Percentiles rank a stretch among this genome's conserved stretches.
phyloP scores from a whole-genome alignment of 1,140 invertebrate species.

The Onthophagus taurus region DNA sequence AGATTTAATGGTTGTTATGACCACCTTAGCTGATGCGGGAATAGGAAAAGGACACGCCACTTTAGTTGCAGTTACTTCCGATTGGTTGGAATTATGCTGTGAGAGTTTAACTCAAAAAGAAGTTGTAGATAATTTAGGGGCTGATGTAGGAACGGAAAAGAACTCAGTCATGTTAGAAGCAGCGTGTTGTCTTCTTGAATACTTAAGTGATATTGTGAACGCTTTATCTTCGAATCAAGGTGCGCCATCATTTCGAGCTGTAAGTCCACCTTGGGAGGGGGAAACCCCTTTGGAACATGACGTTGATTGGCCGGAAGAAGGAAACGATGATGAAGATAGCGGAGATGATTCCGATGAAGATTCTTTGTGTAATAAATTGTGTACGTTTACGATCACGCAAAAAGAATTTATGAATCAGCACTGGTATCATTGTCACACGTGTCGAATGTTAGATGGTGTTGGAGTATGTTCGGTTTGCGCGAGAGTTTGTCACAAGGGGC shows the following conservation, averaged over 20 bases:
- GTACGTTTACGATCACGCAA: conserved; percentile 93
- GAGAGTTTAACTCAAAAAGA: conserved; percentile 49
- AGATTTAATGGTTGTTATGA: conserved; percentile 73
- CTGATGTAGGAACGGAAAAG: conserved; percentile 29
- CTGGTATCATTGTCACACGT: conserved; percentile 97
- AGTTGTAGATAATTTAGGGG: conserved; percentile 43
- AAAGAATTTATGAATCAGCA: conserved; percentile 98
- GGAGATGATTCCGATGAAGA: conserved; percentile 95
- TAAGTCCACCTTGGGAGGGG: conserved; percentile 69
- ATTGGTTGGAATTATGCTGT: conserved; percentile 70
- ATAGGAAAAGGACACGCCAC: conserved; percentile 63
- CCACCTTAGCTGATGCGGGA: conserved; percentile 74
- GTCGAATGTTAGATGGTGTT: conserved; percentile 95
- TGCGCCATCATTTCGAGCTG: conserved; percentile 40
- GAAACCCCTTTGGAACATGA: conserved; percentile 65
- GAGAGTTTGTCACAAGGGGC: conserved; percentile 89
- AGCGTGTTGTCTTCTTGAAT: conserved; percentile 57
- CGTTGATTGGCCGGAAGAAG: conserved; percentile 75
- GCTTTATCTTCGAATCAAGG: conserved; percentile 29
- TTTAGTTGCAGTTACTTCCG: conserved; percentile 65
- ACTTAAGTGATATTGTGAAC: conserved; percentile 43
- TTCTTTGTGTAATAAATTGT: conserved; percentile 85
- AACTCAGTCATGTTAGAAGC: conserved; percentile 57
- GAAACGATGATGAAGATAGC: conserved; percentile 84
- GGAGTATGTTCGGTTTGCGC: conserved; percentile 97